Evolutionary conservation across 2,797 vertebrate genomes (phyloP), one percentile per base, ranked within the genome.

Genomic region (Natrix natrix): DNA sequence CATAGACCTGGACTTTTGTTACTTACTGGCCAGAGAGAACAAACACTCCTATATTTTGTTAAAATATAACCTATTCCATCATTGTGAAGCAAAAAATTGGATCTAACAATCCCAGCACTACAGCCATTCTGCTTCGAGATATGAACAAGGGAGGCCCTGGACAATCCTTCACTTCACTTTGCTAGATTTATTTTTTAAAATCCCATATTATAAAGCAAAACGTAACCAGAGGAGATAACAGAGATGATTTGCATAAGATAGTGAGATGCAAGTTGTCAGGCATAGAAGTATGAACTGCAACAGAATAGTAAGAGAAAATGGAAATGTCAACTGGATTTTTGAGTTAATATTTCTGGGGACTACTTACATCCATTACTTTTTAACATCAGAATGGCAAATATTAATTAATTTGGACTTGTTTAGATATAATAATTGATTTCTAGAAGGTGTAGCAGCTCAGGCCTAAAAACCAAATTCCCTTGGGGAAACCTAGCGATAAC

Each of bases 1-100:
- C 66, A 78, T 5, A 88, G 43, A 74, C 87, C 86, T 87, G 87
- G 60, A 94, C 63, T 63, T 93, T 89, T 91, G 92, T 83, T 93
- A 94, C 83, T 93, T 92, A 93, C 60, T 26, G 95, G 87, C 90
- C 57, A 91, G 56, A 66, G 91, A 94, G 90, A 95, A 78, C 43
- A 94, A 91, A 92, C 90, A 89, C 37, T 90, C 57, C 48, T 43
- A 59, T 37, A 63, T 28, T 92, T 89, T 69, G 93, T 94, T 94
- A 92, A 94, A 91, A 66, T 89, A 86, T 94, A 94, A 89, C 86
- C 86, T 14, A 78, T 55, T 92, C 16, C 24, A 86, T 78, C 24
- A 54, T 12, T 90, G 86, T 60, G 86, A 66, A 91, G 14, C 57
- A 57, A 86, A 78, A 17, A 28, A 54, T 37, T 78, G 59, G 87